phyloP scores from a whole-genome alignment of 2,888 invertebrate species.

The Gonocerus acuteangulatus region DNA sequence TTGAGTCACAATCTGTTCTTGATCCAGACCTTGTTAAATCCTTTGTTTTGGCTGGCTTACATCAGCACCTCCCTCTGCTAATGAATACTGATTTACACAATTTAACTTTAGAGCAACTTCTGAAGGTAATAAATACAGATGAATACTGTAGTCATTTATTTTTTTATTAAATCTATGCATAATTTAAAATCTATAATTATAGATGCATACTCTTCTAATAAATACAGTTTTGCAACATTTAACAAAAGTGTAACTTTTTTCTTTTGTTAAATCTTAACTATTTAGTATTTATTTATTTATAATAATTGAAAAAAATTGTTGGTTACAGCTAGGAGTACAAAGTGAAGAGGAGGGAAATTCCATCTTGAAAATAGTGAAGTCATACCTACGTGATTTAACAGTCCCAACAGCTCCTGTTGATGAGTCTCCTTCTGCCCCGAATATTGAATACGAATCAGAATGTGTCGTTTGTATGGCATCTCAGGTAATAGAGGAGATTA shows the following conservation, averaged over 20 bases:
- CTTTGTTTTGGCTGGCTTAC: constrained; percentile 61
- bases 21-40: constrained; percentile 62
- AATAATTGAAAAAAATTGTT: not conserved
- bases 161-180: no score
- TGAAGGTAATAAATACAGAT: constrained; percentile 30
- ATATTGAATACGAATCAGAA: constrained; percentile 49
- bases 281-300: not conserved
- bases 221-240: not conserved
- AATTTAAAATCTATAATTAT: no score
- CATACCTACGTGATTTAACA: constrained; percentile 46
- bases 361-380: constrained; percentile 56
- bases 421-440: constrained; percentile 37
- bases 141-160: no score
- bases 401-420: constrained; percentile 41
- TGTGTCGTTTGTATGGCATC: constrained; percentile 79
- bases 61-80: constrained; percentile 69
- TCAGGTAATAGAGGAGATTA: constrained; percentile 48
- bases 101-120: constrained; percentile 29
- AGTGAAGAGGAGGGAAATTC: constrained; percentile 52
- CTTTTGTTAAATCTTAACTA: not conserved
- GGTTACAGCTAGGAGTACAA: constrained; percentile 50
- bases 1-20: constrained; percentile 60
- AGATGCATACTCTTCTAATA: not conserved
- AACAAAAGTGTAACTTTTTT: constrained; percentile 5
- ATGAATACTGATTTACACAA: constrained; percentile 48